Evolutionary conservation across 1,140 invertebrate species (phyloP).

Genomic region (Polyergus mexicanus): DNA sequence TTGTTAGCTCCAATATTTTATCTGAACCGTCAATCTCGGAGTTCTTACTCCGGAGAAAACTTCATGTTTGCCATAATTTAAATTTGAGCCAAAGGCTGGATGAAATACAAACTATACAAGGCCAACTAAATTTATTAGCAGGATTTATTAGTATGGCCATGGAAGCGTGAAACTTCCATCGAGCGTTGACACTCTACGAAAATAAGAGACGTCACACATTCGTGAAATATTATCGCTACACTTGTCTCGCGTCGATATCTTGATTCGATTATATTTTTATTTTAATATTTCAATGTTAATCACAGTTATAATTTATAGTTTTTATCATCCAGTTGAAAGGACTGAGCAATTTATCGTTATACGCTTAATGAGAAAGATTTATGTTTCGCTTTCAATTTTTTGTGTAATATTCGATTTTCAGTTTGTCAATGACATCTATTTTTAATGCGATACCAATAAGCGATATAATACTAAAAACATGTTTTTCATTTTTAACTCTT

Average conservation of each 20-base stretch:
- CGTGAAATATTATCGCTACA: constrained; percentile 15
- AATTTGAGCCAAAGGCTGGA: not conserved
- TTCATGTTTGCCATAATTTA: not conserved
- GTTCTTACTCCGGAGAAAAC: not conserved
- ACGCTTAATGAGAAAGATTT: not conserved
- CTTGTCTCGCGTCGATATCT: not conserved
- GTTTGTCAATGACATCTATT: not conserved
- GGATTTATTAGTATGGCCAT: not conserved
- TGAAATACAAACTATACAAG: constrained; percentile 3
- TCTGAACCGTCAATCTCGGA: not conserved
- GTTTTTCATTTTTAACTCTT: not conserved
- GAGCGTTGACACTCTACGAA: not conserved
- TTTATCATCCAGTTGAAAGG: not conserved
- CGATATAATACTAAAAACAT: not conserved
- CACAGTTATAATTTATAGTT: not conserved
- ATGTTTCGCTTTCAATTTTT: not conserved
- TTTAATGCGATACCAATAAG: not conserved
- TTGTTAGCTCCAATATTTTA: not conserved
- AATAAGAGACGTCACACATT: not conserved
- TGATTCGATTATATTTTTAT: not conserved
- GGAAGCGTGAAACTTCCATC: not conserved
- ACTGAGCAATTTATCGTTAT: not conserved
- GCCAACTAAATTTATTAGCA: not conserved
- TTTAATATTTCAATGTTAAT: not conserved
- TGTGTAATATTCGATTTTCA: not conserved